phyloP scores from a whole-genome alignment of 2,797 vertebrate genomes.

The Acrossocheilus wenchowensis region DNA sequence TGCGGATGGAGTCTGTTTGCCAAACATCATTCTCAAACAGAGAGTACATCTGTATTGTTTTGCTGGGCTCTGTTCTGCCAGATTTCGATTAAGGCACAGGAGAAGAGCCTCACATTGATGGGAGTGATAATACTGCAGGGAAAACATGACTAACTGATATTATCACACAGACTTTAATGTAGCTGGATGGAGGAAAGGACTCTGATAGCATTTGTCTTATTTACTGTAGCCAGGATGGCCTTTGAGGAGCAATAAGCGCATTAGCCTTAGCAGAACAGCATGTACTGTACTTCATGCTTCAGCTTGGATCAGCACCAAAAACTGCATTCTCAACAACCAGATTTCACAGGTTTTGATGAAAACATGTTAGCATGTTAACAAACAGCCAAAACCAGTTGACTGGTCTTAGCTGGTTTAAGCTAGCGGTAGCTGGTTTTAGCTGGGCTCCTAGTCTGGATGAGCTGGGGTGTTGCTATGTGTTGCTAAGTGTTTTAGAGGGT shows the following conservation, averaged over 20 bases:
- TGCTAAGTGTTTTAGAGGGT: too few species aligned
- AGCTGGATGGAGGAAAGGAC: constrained; percentile 9
- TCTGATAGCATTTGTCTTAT: constrained; percentile 32
- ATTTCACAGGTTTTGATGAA: background rate
- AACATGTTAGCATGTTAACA: background rate
- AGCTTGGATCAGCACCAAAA: background rate
- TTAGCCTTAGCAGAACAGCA: background rate
- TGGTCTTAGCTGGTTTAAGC: background rate
- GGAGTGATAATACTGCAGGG: constrained; percentile 31
- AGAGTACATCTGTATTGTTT: constrained; percentile 35
- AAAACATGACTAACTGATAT: constrained; percentile 4
- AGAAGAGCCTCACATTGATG: constrained; percentile 44
- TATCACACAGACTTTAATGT: constrained; percentile 23
- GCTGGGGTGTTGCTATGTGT: background rate
- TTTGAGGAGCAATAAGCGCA: background rate
- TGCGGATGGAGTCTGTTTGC: constrained; percentile 44
- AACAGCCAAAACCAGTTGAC: background rate
- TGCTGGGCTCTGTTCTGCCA: constrained; percentile 34
- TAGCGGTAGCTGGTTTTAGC: too few species aligned
- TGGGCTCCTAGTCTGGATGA: background rate
- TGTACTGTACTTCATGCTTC: background rate
- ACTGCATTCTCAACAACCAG: background rate
- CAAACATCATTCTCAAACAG: constrained; percentile 50
- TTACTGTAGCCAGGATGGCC: constrained; percentile 11
- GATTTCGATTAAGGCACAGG: constrained; percentile 41